Conservation (phyloP, 2,113 vertebrate species). For the Meleagris gallopavo region DNA sequence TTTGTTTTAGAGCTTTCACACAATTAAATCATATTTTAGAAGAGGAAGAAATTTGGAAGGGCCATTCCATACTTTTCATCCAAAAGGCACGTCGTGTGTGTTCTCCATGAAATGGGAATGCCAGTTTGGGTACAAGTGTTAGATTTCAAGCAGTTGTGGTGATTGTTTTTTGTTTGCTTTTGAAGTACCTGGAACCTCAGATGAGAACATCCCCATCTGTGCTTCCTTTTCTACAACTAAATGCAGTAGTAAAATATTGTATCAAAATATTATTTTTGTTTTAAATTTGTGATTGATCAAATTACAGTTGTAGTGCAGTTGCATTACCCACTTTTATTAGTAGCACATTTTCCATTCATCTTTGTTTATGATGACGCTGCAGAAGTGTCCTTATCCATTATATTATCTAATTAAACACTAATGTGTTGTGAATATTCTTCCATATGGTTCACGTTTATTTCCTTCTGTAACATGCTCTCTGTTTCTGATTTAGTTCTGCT, state of each 20-base stretch:
- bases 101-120: neutral
- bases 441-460: conserved; percentile 59
- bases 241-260: conserved; percentile 7
- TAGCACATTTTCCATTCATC: conserved; percentile 31
- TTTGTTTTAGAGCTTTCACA: conserved; percentile 9
- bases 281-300: conserved; percentile 13
- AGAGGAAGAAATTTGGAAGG: neutral
- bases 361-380: conserved; percentile 42
- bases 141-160: neutral
- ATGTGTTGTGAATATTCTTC: conserved; percentile 23
- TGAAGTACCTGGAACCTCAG: neutral
- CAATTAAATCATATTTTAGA: neutral
- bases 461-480: conserved; percentile 25
- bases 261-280: conserved; percentile 8
- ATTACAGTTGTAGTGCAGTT: neutral
- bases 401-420: conserved; percentile 50
- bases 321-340: neutral
- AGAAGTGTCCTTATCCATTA: conserved; percentile 39
- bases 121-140: neutral
- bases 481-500: conserved; percentile 44
- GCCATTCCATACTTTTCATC: neutral
- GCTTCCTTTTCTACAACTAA: neutral
- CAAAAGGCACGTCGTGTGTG: neutral
- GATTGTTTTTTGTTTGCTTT: neutral
- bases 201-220: neutral